Conservation (phyloP, 2,888 invertebrate genomes). For the Mythimna lalbum region DNA sequence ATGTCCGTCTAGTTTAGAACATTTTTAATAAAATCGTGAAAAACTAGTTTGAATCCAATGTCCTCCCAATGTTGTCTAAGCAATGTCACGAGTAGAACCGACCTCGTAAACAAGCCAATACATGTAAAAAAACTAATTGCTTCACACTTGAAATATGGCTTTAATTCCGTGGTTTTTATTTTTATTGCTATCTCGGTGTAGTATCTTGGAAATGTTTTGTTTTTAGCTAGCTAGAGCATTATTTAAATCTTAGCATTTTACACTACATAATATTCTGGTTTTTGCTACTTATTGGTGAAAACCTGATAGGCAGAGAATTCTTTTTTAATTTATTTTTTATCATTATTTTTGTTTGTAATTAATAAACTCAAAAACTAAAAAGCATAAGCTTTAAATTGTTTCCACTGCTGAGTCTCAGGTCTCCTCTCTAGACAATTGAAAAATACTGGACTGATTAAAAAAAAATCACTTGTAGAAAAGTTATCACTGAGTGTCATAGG, state of each 20-base stretch:
- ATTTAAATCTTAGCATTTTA: neutral
- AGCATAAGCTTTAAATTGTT: too few relatives aligned
- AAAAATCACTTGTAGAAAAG: too few relatives aligned
- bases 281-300: too few relatives aligned
- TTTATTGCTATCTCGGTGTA: constrained; percentile 26
- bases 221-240: neutral
- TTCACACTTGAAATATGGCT: constrained; percentile 46
- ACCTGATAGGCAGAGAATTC: too few relatives aligned
- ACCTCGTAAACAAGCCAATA: constrained; percentile 46
- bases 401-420: too few relatives aligned
- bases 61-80: constrained; percentile 39
- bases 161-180: constrained; percentile 45
- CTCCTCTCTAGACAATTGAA: too few relatives aligned
- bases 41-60: constrained; percentile 44
- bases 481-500: too few relatives aligned
- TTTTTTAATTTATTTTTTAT: too few relatives aligned
- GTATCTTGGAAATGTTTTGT: constrained; percentile 24
- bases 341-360: too few relatives aligned
- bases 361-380: too few relatives aligned
- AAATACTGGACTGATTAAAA: too few relatives aligned
- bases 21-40: constrained; percentile 1
- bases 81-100: constrained; percentile 31
- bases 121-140: constrained; percentile 53
- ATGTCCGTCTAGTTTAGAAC: neutral
- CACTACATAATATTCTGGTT: neutral